Percentiles rank a stretch among this genome's conserved stretches.
Evolutionary conservation across 2,888 invertebrate genomes (phyloP).

Genomic region (Tinea trinotella): DNA sequence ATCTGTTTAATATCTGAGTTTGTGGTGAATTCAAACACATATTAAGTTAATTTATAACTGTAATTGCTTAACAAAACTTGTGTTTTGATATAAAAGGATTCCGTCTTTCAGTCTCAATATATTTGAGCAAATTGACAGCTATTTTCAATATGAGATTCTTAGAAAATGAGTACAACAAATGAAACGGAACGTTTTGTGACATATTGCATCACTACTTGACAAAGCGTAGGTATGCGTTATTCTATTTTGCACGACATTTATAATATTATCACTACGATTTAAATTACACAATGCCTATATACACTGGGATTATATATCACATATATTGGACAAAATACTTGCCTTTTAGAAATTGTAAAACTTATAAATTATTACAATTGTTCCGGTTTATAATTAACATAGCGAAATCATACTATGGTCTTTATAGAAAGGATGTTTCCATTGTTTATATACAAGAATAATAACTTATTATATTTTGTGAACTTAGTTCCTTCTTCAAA

Average conservation of each 20-base stretch:
- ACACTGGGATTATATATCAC: slow-evolving; percentile 66
- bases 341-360: slow-evolving; percentile 4
- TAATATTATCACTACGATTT: slow-evolving; percentile 35
- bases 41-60: too few species aligned
- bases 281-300: slow-evolving; percentile 34
- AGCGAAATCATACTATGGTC: not conserved
- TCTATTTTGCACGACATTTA: slow-evolving; percentile 58
- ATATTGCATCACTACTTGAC: not conserved
- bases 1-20: too few species aligned
- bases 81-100: too few species aligned
- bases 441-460: not conserved
- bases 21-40: too few species aligned
- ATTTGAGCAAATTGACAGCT: not conserved
- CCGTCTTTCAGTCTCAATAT: not conserved
- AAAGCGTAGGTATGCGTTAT: slow-evolving; percentile 22
- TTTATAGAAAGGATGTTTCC: not conserved
- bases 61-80: too few species aligned
- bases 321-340: slow-evolving; percentile 44
- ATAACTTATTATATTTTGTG: slow-evolving; percentile 12
- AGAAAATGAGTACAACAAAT: too few species aligned
- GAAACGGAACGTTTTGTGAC: too few species aligned
- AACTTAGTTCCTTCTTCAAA: slow-evolving; percentile 8
- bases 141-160: too few species aligned
- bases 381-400: not conserved
- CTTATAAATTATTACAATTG: slow-evolving; percentile 4